Conservation (phyloP, 2,888 invertebrate genomes). For the Phorcus lineatus region DNA sequence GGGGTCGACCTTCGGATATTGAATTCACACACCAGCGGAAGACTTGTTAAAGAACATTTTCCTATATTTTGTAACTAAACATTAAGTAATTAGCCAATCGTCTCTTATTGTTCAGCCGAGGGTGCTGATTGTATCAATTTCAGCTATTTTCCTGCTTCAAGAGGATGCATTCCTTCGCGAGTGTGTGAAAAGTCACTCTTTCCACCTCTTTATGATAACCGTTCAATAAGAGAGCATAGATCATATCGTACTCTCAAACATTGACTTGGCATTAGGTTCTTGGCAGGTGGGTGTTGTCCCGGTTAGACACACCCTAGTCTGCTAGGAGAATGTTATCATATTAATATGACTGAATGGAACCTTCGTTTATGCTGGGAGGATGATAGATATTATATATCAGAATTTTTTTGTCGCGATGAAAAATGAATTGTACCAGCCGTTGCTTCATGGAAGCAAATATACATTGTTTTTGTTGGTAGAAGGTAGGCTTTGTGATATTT, state of each 20-base stretch:
- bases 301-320: neutral
- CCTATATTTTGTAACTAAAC: slow-evolving; percentile 19
- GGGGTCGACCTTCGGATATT: neutral
- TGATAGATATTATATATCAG: too few relatives aligned
- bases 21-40: neutral
- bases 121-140: slow-evolving; percentile 1
- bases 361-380: too few relatives aligned
- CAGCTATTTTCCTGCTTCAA: neutral
- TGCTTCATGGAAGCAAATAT: too few relatives aligned
- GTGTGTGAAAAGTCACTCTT: slow-evolving; percentile 11
- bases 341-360: too few relatives aligned
- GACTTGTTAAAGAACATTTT: slow-evolving; percentile 1
- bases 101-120: neutral
- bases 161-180: neutral
- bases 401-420: too few relatives aligned
- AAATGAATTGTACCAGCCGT: too few relatives aligned
- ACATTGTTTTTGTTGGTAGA: too few relatives aligned
- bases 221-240: neutral
- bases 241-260: slow-evolving; percentile 2
- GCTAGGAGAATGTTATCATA: neutral
- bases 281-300: neutral
- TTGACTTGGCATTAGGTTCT: slow-evolving; percentile 1
- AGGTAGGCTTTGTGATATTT: too few relatives aligned
- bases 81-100: slow-evolving; percentile 19
- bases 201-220: neutral